These are phyloP conservation scores for Choloepus hoffmanni DNA, from an alignment of 2,113 vertebrate genomes.

Conservation along the genomic window DNA sequence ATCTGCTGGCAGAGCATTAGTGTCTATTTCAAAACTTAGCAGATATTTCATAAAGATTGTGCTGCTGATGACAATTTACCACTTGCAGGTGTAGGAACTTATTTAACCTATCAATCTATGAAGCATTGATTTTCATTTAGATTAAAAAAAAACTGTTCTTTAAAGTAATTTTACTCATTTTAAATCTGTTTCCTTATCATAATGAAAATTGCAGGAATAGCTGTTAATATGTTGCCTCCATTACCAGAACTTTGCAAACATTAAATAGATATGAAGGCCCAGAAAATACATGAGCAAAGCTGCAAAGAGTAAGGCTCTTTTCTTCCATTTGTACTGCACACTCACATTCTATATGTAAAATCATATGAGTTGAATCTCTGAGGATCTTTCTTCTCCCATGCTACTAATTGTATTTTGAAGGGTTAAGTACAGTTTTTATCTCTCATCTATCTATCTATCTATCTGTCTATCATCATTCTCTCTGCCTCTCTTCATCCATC, in stretches of 20 bases:
- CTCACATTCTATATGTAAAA: background rate
- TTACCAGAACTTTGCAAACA: slow-evolving; percentile 11
- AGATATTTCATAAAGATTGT: background rate
- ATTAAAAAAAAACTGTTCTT: background rate
- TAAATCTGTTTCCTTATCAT: background rate
- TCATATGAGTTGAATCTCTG: background rate
- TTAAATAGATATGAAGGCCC: background rate
- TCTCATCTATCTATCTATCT: too few species aligned
- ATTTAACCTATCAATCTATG: background rate
- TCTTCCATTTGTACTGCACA: background rate
- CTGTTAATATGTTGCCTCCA: background rate
- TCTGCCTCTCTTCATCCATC: background rate
- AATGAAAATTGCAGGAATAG: background rate
- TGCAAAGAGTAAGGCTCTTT: background rate
- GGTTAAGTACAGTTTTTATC: background rate
- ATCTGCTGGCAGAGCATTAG: background rate
- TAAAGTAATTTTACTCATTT: background rate
- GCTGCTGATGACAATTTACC: background rate
- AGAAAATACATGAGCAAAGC: background rate
- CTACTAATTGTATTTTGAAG: background rate
- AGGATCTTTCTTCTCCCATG: background rate
- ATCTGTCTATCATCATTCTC: too few species aligned
- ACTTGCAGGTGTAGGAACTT: background rate
- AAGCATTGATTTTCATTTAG: slow-evolving; percentile 15
- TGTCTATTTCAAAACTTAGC: background rate